A percentile compares a stretch with the other conserved stretches of the same genome.
Evolutionary conservation across 2,113 vertebrate genomes (phyloP).

Genomic region (Meriones unguiculatus): DNA sequence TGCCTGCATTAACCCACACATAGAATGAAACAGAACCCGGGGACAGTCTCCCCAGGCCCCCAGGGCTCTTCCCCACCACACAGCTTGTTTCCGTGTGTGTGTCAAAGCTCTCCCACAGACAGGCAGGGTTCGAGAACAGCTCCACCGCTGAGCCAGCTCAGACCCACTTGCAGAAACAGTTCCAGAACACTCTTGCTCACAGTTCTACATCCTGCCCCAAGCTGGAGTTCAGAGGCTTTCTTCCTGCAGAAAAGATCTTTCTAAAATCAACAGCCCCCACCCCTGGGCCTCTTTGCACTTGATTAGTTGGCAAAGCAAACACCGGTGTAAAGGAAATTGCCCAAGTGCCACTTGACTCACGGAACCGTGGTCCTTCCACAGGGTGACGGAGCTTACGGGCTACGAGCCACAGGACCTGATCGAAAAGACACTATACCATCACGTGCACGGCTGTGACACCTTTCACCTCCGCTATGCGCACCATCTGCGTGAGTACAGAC

Average conservation of each 20-base stretch:
- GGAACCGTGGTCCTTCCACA: conserved; percentile 78
- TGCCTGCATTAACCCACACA: no score
- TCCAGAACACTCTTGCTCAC: neutral
- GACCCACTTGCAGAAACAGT: neutral
- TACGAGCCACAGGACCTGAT: conserved; percentile 97
- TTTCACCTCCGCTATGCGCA: conserved; percentile 95
- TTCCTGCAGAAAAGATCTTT: conserved; percentile 69
- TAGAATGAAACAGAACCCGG: neutral
- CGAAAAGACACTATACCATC: conserved; percentile 97
- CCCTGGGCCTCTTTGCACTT: neutral
- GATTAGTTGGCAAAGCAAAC: conserved; percentile 59
- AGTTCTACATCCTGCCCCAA: neutral
- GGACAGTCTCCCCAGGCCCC: accelerated
- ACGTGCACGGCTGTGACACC: conserved; percentile 94
- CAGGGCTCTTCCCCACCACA: neutral
- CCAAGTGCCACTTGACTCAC: conserved; percentile 45
- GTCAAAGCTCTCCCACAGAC: neutral
- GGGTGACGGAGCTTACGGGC: conserved; percentile 96
- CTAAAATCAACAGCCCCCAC: conserved; percentile 67
- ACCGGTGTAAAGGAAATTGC: conserved; percentile 39
- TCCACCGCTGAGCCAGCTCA: neutral
- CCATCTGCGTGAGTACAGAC: conserved; percentile 92
- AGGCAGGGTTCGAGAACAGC: neutral
- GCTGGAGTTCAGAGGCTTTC: conserved; percentile 58
- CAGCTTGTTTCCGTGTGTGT: accelerated